Percentiles rank a stretch among this genome's conserved stretches.
Evolutionary conservation across 2,113 vertebrate species (phyloP).

Genomic region (Carassius auratus): DNA sequence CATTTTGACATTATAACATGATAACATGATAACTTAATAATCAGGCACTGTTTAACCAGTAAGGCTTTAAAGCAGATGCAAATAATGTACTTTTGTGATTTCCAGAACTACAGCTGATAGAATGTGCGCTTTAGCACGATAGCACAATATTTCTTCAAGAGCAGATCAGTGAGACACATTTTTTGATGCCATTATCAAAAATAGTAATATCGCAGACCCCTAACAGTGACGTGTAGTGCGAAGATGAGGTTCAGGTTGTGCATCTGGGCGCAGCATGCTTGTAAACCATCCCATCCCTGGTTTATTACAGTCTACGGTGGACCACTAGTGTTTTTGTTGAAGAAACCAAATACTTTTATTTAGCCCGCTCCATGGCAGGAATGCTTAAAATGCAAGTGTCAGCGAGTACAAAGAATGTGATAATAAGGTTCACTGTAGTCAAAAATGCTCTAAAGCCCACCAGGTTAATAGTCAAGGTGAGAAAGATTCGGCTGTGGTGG

Average conservation of each 20-base stretch:
- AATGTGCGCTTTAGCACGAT: too few species aligned
- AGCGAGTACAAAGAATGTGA: constrained; percentile 60
- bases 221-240: constrained; percentile 30
- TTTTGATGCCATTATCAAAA: too few species aligned
- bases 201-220: too few species aligned
- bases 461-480: constrained; percentile 44
- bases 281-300: constrained; percentile 67
- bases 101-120: too few species aligned
- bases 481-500: not conserved
- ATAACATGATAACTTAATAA: too few species aligned
- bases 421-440: constrained; percentile 60
- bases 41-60: too few species aligned
- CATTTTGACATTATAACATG: too few species aligned
- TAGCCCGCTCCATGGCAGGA: constrained; percentile 55
- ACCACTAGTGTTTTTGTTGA: constrained; percentile 52
- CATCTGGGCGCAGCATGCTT: constrained; percentile 75
- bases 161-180: too few species aligned
- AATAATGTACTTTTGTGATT: too few species aligned
- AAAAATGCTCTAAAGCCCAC: constrained; percentile 11
- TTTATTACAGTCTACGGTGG: constrained; percentile 62
- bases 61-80: too few species aligned
- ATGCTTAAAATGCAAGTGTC: constrained; percentile 57
- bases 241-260: constrained; percentile 63
- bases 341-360: constrained; percentile 62
- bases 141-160: too few species aligned